Evolutionary conservation across 2,113 vertebrate species (phyloP).

Genomic region (Atractosteus spatula): DNA sequence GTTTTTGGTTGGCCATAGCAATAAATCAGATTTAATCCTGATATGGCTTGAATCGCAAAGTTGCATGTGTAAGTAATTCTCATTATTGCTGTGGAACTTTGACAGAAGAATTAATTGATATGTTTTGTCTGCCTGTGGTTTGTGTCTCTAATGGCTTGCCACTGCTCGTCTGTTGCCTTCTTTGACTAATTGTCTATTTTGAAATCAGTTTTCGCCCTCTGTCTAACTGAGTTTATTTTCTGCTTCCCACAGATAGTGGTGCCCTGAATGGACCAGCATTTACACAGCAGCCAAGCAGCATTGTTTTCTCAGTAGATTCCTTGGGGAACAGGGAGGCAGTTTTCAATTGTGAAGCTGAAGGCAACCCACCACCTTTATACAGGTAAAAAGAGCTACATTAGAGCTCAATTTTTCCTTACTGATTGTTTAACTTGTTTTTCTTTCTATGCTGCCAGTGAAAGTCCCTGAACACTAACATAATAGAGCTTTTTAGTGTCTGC

Average conservation of each 20-base stretch:
- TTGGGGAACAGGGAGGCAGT: slow-evolving; percentile 86
- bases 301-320: slow-evolving; percentile 86
- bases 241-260: slow-evolving; percentile 66
- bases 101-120: slow-evolving; percentile 56
- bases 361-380: slow-evolving; percentile 80
- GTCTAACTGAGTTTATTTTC: slow-evolving; percentile 33
- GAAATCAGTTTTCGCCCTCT: slow-evolving; percentile 28
- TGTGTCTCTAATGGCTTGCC: slow-evolving; percentile 36
- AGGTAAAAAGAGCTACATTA: slow-evolving; percentile 58
- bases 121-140: slow-evolving; percentile 56
- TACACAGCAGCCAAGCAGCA: slow-evolving; percentile 83
- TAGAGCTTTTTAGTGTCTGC: no score
- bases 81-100: slow-evolving; percentile 20
- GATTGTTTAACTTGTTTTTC: no score
- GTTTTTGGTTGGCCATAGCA: slow-evolving; percentile 32
- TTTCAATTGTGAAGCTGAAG: slow-evolving; percentile 87
- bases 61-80: slow-evolving; percentile 39
- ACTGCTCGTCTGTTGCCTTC: slow-evolving; percentile 27
- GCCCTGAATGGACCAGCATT: slow-evolving; percentile 81
- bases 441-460: no score
- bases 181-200: slow-evolving; percentile 49
- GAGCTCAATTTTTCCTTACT: no score
- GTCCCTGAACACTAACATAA: no score
- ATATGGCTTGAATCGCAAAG: slow-evolving; percentile 47
- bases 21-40: slow-evolving; percentile 48